phyloP scores from a whole-genome alignment of 2,797 vertebrate species.

The Novumbra hubbsi region DNA sequence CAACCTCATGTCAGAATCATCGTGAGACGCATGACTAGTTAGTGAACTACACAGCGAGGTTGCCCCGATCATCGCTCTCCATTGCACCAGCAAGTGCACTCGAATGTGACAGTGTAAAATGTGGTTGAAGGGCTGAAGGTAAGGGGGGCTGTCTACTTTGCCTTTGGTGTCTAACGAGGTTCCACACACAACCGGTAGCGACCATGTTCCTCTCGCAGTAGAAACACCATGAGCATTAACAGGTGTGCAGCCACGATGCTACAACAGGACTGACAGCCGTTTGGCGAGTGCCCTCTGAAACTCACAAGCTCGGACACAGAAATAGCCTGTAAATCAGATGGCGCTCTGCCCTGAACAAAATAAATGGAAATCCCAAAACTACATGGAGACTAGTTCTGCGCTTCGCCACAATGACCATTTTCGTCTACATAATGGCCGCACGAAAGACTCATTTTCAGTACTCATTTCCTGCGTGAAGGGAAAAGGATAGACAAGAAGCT shows the following conservation, averaged over 20 bases:
- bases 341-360: constrained; percentile 26
- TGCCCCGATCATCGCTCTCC: no score
- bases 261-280: background rate
- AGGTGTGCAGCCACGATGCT: background rate
- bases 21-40: no score
- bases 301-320: constrained; percentile 30
- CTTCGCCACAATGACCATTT: constrained; percentile 15
- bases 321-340: constrained; percentile 24
- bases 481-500: constrained; percentile 29
- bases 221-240: constrained; percentile 22
- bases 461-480: constrained; percentile 27
- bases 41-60: no score
- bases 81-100: no score
- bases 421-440: background rate
- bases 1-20: no score
- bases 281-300: constrained; percentile 18
- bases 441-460: background rate
- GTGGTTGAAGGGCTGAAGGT: no score
- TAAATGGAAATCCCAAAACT: constrained; percentile 65
- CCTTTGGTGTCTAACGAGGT: background rate
- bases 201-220: background rate
- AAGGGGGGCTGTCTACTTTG: no score
- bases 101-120: no score
- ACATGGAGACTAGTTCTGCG: constrained; percentile 39
- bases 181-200: constrained; percentile 6